A percentile compares a stretch with the other conserved stretches of the same genome.
These are phyloP conservation scores for Anagyrus pseudococci DNA, from an alignment of 2,888 invertebrate genomes.

Conservation along the genomic window DNA sequence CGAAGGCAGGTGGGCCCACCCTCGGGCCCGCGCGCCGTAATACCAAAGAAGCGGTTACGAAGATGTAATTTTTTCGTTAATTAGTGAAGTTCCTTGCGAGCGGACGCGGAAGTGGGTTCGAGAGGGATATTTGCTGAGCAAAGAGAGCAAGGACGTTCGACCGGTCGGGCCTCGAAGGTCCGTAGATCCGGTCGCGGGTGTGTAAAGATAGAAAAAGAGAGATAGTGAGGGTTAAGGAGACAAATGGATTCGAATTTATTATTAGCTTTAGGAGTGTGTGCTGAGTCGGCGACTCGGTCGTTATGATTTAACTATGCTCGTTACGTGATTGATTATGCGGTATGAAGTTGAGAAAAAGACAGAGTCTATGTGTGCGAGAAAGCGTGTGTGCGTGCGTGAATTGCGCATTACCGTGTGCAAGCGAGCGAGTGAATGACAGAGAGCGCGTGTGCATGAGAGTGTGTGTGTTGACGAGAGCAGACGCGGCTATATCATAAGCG, in stretches of 20 bases:
- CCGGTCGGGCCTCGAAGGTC: slow-evolving; percentile 42
- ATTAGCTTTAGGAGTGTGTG: background rate
- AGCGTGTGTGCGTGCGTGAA: slow-evolving; percentile 56
- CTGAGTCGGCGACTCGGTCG: background rate
- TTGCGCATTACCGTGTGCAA: background rate
- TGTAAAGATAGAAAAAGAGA: background rate
- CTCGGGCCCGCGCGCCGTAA: slow-evolving; percentile 45
- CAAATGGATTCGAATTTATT: slow-evolving; percentile 1
- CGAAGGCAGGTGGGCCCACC: slow-evolving; percentile 28
- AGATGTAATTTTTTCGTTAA: slow-evolving; percentile 46
- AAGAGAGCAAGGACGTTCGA: slow-evolving; percentile 31
- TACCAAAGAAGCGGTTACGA: slow-evolving; percentile 60
- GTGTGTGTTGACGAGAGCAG: too few relatives aligned
- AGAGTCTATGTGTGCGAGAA: background rate
- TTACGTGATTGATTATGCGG: background rate
- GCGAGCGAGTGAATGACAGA: background rate
- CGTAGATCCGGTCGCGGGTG: slow-evolving; percentile 19
- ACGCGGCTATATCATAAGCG: too few relatives aligned
- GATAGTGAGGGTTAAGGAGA: background rate
- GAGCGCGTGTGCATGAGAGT: too few relatives aligned
- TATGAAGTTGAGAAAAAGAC: too few relatives aligned
- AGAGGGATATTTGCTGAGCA: background rate
- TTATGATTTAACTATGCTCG: too few relatives aligned
- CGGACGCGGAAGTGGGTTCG: slow-evolving; percentile 32
- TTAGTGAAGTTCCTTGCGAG: slow-evolving; percentile 53